These are phyloP conservation scores for Burhinus bistriatus DNA, from an alignment of 2,113 vertebrate genomes.

Conservation along the genomic window DNA sequence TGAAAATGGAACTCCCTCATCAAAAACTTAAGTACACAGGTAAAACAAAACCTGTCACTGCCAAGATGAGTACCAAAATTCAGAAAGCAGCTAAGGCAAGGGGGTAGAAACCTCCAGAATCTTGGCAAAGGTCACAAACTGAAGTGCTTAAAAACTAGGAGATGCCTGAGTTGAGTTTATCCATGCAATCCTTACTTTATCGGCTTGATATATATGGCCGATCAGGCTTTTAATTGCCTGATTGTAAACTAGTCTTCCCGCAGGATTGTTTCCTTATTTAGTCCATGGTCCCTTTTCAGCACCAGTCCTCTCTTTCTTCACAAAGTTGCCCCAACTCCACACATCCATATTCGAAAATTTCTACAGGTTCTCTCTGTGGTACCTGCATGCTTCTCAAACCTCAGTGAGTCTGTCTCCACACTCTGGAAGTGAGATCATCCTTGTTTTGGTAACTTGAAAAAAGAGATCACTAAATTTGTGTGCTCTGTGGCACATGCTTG, in stretches of 20 bases:
- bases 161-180: neutral
- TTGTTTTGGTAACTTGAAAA: neutral
- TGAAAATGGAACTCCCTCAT: neutral
- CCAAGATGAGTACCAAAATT: neutral
- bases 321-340: neutral
- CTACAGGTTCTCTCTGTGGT: neutral
- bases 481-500: neutral
- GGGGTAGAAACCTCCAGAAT: neutral
- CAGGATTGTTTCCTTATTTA: neutral
- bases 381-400: neutral
- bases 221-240: neutral
- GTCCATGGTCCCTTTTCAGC: neutral
- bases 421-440: neutral
- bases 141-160: neutral
- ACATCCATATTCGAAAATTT: neutral
- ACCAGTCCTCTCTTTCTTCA: neutral
- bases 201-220: neutral
- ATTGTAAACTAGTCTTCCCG: accelerated
- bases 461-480: neutral
- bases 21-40: neutral
- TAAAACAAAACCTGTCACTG: neutral
- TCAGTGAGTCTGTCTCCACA: neutral
- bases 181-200: neutral
- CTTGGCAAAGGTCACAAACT: neutral
- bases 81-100: neutral